Evolutionary conservation across 2,113 vertebrate genomes (phyloP).

Genomic region (Nibea albiflora): DNA sequence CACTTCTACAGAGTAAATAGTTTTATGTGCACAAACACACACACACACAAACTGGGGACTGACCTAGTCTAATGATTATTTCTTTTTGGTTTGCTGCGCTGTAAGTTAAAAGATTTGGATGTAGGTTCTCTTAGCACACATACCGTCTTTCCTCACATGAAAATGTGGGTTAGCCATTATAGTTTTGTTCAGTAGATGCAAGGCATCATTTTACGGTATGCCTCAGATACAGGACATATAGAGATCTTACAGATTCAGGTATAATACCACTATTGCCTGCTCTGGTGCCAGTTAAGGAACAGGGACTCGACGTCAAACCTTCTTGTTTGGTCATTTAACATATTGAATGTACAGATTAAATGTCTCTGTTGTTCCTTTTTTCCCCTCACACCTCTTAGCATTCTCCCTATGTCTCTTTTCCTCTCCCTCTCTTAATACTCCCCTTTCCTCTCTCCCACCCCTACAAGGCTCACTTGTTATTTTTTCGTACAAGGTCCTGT

Average conservation of each 20-base stretch:
- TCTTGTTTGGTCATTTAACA: slow-evolving; percentile 62
- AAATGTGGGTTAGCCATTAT: slow-evolving; percentile 19
- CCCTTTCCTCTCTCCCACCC: slow-evolving; percentile 77
- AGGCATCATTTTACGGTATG: not conserved
- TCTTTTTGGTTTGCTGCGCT: slow-evolving; percentile 49
- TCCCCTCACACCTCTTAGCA: slow-evolving; percentile 70
- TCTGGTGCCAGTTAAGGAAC: no score
- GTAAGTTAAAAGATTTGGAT: slow-evolving; percentile 37
- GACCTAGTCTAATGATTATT: slow-evolving; percentile 72
- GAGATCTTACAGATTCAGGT: slow-evolving; percentile 11
- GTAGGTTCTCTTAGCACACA: slow-evolving; percentile 15
- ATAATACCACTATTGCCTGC: not conserved
- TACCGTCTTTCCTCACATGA: slow-evolving; percentile 23
- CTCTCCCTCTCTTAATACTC: slow-evolving; percentile 68
- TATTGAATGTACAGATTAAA: slow-evolving; percentile 61
- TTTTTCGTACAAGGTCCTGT: slow-evolving; percentile 92
- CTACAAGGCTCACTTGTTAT: slow-evolving; percentile 89
- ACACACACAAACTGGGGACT: slow-evolving; percentile 55
- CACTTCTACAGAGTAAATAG: slow-evolving; percentile 84
- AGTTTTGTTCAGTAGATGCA: not conserved
- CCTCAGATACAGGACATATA: slow-evolving; percentile 4
- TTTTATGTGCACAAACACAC: slow-evolving; percentile 71
- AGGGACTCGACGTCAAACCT: no score
- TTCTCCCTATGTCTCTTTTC: slow-evolving; percentile 70
- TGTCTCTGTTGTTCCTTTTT: slow-evolving; percentile 54